Base-by-base conservation (phyloP, 2,888 invertebrate species). In the Zhuqinia jingwanae region DNA sequence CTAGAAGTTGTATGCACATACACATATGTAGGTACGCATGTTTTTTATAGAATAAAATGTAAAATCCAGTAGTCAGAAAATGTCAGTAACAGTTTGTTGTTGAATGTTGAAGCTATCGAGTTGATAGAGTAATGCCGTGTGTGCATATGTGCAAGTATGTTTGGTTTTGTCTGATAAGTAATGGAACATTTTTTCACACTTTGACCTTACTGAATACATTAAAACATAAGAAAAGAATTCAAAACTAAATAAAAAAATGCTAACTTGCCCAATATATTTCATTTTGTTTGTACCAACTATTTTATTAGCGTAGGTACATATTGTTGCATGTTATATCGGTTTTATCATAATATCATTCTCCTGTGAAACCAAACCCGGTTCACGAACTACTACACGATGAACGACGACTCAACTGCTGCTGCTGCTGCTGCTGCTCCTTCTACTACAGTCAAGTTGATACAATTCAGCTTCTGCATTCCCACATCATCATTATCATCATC, bases 1-100 rank as follows among this genome's bases (percentile, higher is more conserved):
- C 53, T 30, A 15, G 22, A 70, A 70, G 45, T 70, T 47, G 68
- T 70, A 70, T 13, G 20, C 2, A 36, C 1, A 5, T 58, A 27
- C 13, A 36, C 30, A 70, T 11, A 17, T 13, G 11, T 11, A 45
- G 17, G 77, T 36, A 36, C 36, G 36, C 36, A 36, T 36, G 36
- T 36, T 36, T 36, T 36, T 36, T 36, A 36, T 6, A 36, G 8
- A 36, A 36, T 36, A 36, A 36, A 36, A 36, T 36, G 36, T 47
- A n/a, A 79, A 79, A 25, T 79, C 79, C 79, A 79, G 79, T 47
- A 79, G 79, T 79, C 79, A 79, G 65, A 65, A 79, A 79, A 79
- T 65, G 79, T 79, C 79, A 79, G 79, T 42, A 65, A 30, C 27
- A 65, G 15, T 79, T 30, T 58, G 42, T 42, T 58, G 53, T 58